Evolutionary conservation across 2,113 vertebrate genomes (phyloP), one percentile per base, ranked within the genome.

Genomic region (Cyprinus carpio): DNA sequence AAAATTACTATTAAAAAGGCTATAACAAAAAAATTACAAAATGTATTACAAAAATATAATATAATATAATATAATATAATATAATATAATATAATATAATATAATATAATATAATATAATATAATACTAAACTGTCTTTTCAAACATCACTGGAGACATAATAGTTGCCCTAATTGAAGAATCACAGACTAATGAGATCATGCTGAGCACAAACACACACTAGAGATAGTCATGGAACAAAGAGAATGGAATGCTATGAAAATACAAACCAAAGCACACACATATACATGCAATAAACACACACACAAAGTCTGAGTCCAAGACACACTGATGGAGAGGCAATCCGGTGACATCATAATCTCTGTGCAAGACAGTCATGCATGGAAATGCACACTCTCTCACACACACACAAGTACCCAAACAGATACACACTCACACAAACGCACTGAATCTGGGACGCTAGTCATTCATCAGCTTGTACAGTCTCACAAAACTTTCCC

Each of bases 381-480:
- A 23, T 78, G 75, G 51, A 78, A 78, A 34, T 34, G n/a, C n/a
- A 11, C 23, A 2, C n/a, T 25, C 72, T 46, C 72, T 18, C 40
- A 18, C 54, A 8, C 20, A 15, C 46, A 15, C 69, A 40, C 34
- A 10, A 34, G 20, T 23, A 37, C 67, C 18, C 9, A 40, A 40
- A 71, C 18, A 71, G 67, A 71, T 10, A 40, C 67, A 13, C 51
- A 78, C 49, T 15, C 49, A 51, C 34, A 64, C 37, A 67, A 16
- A 78, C 23, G n/a, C 31, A 79, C 13, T 27, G 6, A 71, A 82
- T 82, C 43, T 81, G 58, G 34, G 78, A 46, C 40, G 9, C 34
- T 18, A 81, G 56, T 51, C 40, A 13, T 82, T 82, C 80, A 54
- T 82, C 76, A 79, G 72, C 20, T 79, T 34, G 51, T 79, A 40